A percentile compares a stretch with the other conserved stretches of the same genome.
phyloP scores from a whole-genome alignment of 2,888 invertebrate species.

The Notodonta ziczac region DNA sequence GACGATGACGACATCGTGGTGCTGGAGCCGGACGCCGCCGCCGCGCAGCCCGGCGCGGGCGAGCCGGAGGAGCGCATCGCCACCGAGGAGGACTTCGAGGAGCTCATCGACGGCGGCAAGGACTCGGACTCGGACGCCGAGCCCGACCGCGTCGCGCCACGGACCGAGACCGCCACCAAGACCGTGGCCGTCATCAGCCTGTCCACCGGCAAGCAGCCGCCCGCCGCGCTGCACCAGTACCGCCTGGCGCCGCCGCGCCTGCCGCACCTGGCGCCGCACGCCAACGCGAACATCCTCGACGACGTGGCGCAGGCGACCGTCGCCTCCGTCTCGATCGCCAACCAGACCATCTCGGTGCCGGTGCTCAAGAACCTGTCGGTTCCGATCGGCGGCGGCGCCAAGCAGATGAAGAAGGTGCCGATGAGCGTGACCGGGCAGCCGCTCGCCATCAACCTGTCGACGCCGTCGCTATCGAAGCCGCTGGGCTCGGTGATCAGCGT shows the following conservation, averaged over 20 bases:
- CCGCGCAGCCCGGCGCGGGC: slow-evolving; percentile 83
- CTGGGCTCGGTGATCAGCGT: slow-evolving; percentile 79
- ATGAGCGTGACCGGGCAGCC: slow-evolving; percentile 65
- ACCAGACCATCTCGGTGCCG: slow-evolving; percentile 80
- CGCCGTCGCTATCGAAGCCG: slow-evolving; percentile 67
- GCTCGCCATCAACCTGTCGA: slow-evolving; percentile 66
- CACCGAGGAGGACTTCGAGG: slow-evolving; percentile 88
- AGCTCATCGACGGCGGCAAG: slow-evolving; percentile 86
- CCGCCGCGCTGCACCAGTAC: slow-evolving; percentile 72
- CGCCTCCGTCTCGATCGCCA: slow-evolving; percentile 80
- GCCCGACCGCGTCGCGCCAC: slow-evolving; percentile 69
- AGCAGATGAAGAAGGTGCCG: slow-evolving; percentile 69
- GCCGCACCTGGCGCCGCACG: slow-evolving; percentile 71
- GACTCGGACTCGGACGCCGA: slow-evolving; percentile 78
- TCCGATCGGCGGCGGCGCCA: slow-evolving; percentile 57
- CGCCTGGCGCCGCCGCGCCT: slow-evolving; percentile 57
- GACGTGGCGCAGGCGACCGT: slow-evolving; percentile 86
- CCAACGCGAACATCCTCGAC: slow-evolving; percentile 77
- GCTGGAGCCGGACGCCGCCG: slow-evolving; percentile 83
- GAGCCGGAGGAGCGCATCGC: slow-evolving; percentile 87
- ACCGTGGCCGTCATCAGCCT: slow-evolving; percentile 82
- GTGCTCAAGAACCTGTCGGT: slow-evolving; percentile 75
- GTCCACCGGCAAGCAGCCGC: slow-evolving; percentile 72
- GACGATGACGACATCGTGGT: slow-evolving; percentile 63
- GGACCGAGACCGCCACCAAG: slow-evolving; percentile 81